phyloP scores from a whole-genome alignment of 2,797 vertebrate species.

The Betta splendens region DNA sequence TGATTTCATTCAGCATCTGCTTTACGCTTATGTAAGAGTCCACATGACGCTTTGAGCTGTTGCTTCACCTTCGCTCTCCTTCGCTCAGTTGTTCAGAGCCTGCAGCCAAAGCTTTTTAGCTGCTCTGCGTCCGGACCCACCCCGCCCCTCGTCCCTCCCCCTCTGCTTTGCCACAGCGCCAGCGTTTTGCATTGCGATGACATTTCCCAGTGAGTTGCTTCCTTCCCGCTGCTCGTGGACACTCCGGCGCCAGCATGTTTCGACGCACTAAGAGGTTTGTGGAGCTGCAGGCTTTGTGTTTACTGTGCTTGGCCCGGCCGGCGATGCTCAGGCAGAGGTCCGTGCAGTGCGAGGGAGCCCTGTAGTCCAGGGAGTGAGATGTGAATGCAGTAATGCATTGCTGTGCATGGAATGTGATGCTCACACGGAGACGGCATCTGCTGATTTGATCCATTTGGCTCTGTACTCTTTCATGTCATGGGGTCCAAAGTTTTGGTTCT shows the following conservation, averaged over 20 bases:
- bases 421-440: too few species aligned
- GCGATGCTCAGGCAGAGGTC: too few species aligned
- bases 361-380: too few species aligned
- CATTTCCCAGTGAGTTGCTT: constrained; percentile 34
- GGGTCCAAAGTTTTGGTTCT: too few species aligned
- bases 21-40: constrained; percentile 37
- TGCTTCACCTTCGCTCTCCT: constrained; percentile 17
- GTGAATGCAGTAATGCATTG: too few species aligned
- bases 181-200: constrained; percentile 31
- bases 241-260: constrained; percentile 60
- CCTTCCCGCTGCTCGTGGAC: constrained; percentile 35
- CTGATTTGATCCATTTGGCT: too few species aligned
- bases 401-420: too few species aligned
- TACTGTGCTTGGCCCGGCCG: not conserved
- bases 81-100: constrained; percentile 32
- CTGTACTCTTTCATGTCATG: too few species aligned
- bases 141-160: constrained; percentile 24
- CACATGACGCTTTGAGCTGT: constrained; percentile 21
- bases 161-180: constrained; percentile 32
- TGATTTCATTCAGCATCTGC: constrained; percentile 28
- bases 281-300: constrained; percentile 17
- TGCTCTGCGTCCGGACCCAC: too few species aligned
- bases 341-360: too few species aligned
- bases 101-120: constrained; percentile 56
- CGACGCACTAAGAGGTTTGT: constrained; percentile 67